These are phyloP conservation scores for Augochlorella aurata DNA, from an alignment of 2,888 invertebrate species.

Conservation along the genomic window DNA sequence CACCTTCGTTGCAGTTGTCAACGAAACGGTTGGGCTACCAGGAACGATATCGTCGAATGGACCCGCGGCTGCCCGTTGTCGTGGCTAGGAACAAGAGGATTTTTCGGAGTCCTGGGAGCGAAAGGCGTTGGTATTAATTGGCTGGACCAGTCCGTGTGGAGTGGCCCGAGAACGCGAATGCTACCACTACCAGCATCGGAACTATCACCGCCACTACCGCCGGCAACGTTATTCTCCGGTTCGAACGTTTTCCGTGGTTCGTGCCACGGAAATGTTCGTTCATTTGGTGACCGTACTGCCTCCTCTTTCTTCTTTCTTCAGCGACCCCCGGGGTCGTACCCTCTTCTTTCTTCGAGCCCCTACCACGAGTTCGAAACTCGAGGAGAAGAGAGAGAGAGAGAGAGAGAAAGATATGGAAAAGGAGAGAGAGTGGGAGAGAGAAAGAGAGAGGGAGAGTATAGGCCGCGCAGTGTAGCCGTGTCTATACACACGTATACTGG, in stretches of 20 bases:
- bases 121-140: constrained; percentile 78
- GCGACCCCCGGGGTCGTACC: constrained; percentile 50
- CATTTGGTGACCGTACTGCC: constrained; percentile 71
- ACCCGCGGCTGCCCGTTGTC: constrained; percentile 56
- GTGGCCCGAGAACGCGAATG: constrained; percentile 61
- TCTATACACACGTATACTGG: constrained; percentile 56
- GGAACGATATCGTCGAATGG: constrained; percentile 61
- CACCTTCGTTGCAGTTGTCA: constrained; percentile 61
- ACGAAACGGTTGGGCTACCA: constrained; percentile 60
- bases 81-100: constrained; percentile 60
- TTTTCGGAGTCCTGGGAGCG: constrained; percentile 64
- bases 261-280: constrained; percentile 78
- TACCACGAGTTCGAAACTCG: constrained; percentile 41
- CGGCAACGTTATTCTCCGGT: constrained; percentile 59
- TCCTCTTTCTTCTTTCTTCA: constrained; percentile 64
- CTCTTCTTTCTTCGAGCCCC: constrained; percentile 54
- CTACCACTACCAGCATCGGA: constrained; percentile 28
- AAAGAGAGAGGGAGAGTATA: constrained; percentile 61
- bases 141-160: constrained; percentile 70
- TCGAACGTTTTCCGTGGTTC: constrained; percentile 74
- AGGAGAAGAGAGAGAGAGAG: constrained; percentile 20
- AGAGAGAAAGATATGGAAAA: background rate
- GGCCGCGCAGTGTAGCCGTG: constrained; percentile 48
- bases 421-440: background rate
- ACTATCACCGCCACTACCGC: constrained; percentile 33